Percentiles rank a stretch among this genome's conserved stretches.
Evolutionary conservation across 2,113 vertebrate species (phyloP).

Genomic region (Ellobius talpinus): DNA sequence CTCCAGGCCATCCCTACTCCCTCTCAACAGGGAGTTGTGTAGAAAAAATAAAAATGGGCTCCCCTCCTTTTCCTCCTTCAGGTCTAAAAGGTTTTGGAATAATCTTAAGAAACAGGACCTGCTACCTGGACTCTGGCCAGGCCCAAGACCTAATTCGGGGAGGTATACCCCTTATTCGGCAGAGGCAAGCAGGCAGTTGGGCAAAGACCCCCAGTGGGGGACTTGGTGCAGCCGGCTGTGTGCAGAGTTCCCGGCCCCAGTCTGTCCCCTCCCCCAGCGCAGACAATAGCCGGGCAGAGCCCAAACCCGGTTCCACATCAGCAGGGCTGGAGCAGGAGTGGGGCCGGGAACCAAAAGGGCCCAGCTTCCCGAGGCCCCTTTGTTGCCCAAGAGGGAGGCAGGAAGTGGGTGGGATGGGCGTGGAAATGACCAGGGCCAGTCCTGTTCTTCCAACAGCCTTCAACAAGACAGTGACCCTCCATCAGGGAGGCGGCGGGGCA

Average conservation of each 20-base stretch:
- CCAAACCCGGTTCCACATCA: slow-evolving; percentile 50
- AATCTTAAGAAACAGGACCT: slow-evolving; percentile 45
- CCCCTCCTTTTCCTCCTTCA: not conserved
- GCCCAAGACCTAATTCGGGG: not conserved
- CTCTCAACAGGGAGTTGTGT: slow-evolving; percentile 65
- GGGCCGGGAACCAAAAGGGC: slow-evolving; percentile 44
- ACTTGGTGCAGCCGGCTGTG: not conserved
- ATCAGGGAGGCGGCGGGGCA: not conserved
- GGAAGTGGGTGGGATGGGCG: slow-evolving; percentile 82
- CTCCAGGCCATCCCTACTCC: not conserved
- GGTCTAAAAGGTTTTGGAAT: slow-evolving; percentile 25
- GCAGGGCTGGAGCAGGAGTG: slow-evolving; percentile 36
- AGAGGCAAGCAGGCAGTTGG: not conserved
- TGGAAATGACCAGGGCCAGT: slow-evolving; percentile 75
- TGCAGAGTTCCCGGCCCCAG: not conserved
- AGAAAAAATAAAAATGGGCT: slow-evolving; percentile 34
- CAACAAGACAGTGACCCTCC: not conserved
- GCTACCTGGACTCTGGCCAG: not conserved
- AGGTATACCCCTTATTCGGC: not conserved
- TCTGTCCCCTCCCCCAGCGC: slow-evolving; percentile 50
- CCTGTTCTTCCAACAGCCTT: slow-evolving; percentile 57
- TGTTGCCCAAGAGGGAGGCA: slow-evolving; percentile 81
- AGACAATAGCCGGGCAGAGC: slow-evolving; percentile 77
- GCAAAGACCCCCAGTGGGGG: not conserved
- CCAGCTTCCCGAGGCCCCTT: slow-evolving; percentile 76